Base-by-base conservation (phyloP, 2,797 vertebrate genomes). In the Rhinoraja longicauda region DNA sequence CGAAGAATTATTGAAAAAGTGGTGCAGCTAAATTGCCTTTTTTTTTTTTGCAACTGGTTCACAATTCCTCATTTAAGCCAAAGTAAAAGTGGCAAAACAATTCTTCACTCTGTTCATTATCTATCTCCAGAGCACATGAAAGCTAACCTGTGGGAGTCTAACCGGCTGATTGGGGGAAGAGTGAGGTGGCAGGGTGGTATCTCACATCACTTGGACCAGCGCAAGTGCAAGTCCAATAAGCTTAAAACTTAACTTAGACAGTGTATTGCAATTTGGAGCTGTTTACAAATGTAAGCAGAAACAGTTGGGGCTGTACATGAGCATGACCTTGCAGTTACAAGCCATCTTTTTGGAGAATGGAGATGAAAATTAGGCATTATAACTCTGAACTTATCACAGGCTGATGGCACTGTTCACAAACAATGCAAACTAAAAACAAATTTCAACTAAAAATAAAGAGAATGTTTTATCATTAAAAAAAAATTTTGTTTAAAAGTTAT, bases 211-310 rank as follows among this genome's bases (percentile, higher is more conserved):
- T 29, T 29, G 26, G 81, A 26, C 57, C 57, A 84, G 3, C 84
- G 57, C 15, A 12, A 26, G 6, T n/a, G 12, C 4, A 29, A 10
- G 24, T 84, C 81, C 81, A 62, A 59, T 9, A 84, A 53, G 1
- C 59, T 84, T 84, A 15, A 57, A 82, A 57, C n/a, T 53, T 0
- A 53, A 53, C 9, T 82, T 24, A 57, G 39, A 45, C 26, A 26
- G 45, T 24, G 24, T 57, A 24, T 29, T 82, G 39, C 10, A 59
- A 6, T 84, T 84, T 59, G 13, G 53, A 6, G 29, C 4, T 12
- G 57, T 59, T 84, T 84, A n/a, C 84, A 84, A 84, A 84, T 29
- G n/a, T 59, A 84, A 62, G 53, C 53, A 62, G 53, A 79, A 84
- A 84, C 53, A 4, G 26, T 13, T n/a, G 53, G 53, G 12, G 13